These are phyloP conservation scores for Agrotis segetum DNA, from an alignment of 2,888 invertebrate species.

Conservation along the genomic window DNA sequence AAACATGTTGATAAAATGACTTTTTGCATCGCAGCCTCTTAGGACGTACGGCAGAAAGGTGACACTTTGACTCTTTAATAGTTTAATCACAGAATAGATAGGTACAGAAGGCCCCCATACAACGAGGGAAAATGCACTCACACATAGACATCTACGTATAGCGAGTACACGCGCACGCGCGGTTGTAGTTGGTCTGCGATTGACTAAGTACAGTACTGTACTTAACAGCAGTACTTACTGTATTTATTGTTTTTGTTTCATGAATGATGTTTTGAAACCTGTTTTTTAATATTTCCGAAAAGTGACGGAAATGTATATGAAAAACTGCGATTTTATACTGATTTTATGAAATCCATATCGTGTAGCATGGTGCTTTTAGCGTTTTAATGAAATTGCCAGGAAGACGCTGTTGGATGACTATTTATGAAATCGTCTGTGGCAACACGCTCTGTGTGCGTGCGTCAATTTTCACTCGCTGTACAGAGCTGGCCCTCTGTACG, in stretches of 20 bases:
- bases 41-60: constrained; percentile 90
- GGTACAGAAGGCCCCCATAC: constrained; percentile 10
- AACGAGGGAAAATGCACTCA: constrained; percentile 10
- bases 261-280: neutral
- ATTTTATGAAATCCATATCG: neutral
- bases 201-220: neutral
- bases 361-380: neutral
- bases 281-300: neutral
- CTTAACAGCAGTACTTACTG: no score
- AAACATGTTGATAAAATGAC: constrained; percentile 73
- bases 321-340: no score
- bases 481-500: constrained; percentile 13
- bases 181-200: neutral
- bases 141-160: constrained; percentile 7
- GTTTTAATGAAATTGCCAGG: neutral
- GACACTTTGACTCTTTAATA: constrained; percentile 75
- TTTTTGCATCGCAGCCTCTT: constrained; percentile 89
- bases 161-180: neutral
- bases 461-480: constrained; percentile 2
- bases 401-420: no score
- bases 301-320: no score
- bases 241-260: no score
- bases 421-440: neutral
- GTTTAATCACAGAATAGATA: constrained; percentile 47
- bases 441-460: constrained; percentile 14